These are phyloP conservation scores for Petrocephalus microphthalmus DNA, from an alignment of 2,113 vertebrate genomes.

Conservation along the genomic window DNA sequence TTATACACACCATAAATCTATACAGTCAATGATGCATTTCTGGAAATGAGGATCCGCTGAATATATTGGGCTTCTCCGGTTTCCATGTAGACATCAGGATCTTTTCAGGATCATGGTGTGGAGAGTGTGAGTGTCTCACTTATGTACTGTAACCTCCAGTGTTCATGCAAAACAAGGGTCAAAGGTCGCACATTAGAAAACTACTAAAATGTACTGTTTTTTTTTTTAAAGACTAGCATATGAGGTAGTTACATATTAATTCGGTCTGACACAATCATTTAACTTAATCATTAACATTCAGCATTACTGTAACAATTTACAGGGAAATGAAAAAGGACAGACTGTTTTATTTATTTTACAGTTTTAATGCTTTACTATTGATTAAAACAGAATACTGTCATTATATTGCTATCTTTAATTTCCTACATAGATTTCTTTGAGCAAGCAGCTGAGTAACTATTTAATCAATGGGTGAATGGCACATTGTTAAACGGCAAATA, in stretches of 20 bases:
- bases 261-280: neutral
- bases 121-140: neutral
- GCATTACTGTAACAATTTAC: neutral
- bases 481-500: neutral
- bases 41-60: neutral
- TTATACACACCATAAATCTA: neutral
- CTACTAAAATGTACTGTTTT: neutral
- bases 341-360: neutral
- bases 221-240: neutral
- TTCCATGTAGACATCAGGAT: neutral
- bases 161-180: neutral
- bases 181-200: neutral
- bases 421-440: neutral
- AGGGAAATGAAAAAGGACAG: neutral
- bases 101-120: neutral
- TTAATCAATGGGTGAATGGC: neutral
- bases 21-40: neutral
- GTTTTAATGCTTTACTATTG: neutral
- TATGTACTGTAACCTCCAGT: slow-evolving; percentile 32
- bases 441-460: neutral
- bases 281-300: neutral
- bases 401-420: neutral
- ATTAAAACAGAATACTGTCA: neutral
- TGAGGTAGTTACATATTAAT: neutral
- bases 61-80: neutral